Percentiles rank a stretch among this genome's conserved stretches.
Evolutionary conservation across 2,888 invertebrate genomes (phyloP).

Genomic region (Leucoptera coffeella): DNA sequence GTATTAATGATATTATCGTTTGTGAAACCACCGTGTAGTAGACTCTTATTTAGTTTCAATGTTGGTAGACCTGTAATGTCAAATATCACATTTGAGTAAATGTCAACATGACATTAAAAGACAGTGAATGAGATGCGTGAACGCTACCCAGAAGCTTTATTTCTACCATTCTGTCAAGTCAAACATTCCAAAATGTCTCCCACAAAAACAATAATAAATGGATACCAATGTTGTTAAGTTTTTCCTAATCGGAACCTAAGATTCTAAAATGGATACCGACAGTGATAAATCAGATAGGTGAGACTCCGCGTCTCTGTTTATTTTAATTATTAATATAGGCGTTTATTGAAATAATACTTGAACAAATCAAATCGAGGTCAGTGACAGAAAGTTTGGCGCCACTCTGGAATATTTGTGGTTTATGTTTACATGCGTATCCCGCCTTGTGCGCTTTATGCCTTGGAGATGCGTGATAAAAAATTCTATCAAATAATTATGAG

Average conservation of each 20-base stretch:
- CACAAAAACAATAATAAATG: conserved; percentile 46
- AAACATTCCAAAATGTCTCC: conserved; percentile 32
- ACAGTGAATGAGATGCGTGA: too few relatives aligned
- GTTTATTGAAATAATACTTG: conserved; percentile 9
- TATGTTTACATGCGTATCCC: conserved; percentile 11
- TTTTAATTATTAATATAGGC: background rate
- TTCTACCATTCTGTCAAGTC: too few relatives aligned
- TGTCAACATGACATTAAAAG: too few relatives aligned
- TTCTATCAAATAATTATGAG: too few relatives aligned
- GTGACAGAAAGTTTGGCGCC: conserved; percentile 44
- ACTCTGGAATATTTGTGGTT: conserved; percentile 13
- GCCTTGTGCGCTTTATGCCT: conserved; percentile 32
- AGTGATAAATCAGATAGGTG: conserved; percentile 22
- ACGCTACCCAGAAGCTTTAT: too few relatives aligned
- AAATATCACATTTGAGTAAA: too few relatives aligned
- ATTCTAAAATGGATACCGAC: conserved; percentile 46
- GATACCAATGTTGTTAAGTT: conserved; percentile 46
- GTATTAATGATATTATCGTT: too few relatives aligned
- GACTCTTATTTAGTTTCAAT: too few relatives aligned
- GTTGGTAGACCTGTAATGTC: too few relatives aligned
- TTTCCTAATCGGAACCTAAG: conserved; percentile 31
- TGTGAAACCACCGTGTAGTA: too few relatives aligned
- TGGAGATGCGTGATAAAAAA: too few relatives aligned
- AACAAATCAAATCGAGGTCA: conserved; percentile 19
- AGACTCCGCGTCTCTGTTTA: background rate